Evolutionary conservation across 2,113 vertebrate genomes (phyloP).

Genomic region (Heptranchias perlo): DNA sequence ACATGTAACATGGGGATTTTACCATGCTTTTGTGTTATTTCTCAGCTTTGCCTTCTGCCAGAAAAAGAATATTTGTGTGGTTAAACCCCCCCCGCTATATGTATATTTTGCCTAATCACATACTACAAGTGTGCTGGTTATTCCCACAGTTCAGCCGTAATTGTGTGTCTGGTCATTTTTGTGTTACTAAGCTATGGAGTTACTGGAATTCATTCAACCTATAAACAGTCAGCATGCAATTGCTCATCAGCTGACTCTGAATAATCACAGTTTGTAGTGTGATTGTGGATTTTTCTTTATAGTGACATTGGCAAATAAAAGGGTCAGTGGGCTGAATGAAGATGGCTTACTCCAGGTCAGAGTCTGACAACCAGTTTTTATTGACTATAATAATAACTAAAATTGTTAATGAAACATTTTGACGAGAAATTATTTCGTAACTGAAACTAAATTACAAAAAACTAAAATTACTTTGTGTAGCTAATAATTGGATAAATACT

Average conservation of each 20-base stretch:
- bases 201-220: not conserved
- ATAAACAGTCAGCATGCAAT: not conserved
- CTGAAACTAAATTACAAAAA: not conserved
- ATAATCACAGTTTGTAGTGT: not conserved
- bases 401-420: not conserved
- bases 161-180: not conserved
- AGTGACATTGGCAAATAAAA: not conserved
- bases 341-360: not conserved
- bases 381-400: not conserved
- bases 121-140: not conserved
- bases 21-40: too few relatives aligned
- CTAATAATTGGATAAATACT: too few relatives aligned
- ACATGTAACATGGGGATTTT: too few relatives aligned
- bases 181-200: not conserved
- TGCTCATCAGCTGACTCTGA: not conserved
- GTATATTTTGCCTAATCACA: too few relatives aligned
- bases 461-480: not conserved
- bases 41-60: too few relatives aligned
- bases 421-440: not conserved
- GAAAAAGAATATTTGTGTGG: too few relatives aligned
- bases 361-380: not conserved
- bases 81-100: too few relatives aligned
- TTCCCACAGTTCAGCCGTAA: not conserved
- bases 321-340: not conserved
- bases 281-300: not conserved